phyloP scores from a whole-genome alignment of 2,888 invertebrate species.

The Periphyllus acericola region DNA sequence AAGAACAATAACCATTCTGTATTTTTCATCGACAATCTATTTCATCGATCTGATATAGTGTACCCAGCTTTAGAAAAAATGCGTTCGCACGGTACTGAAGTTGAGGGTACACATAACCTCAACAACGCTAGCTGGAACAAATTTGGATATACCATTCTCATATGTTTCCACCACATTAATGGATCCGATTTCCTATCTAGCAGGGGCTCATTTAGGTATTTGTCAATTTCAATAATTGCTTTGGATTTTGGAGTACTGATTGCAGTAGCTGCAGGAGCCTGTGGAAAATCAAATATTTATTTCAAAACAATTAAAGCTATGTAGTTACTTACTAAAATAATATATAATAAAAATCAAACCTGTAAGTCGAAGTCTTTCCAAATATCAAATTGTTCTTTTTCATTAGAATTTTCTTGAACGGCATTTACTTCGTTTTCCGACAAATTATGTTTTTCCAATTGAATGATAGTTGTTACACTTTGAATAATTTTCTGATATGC shows the following conservation, averaged over 20 bases:
- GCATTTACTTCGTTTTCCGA: slow-evolving; percentile 4
- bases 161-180: slow-evolving; percentile 27
- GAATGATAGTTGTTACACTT: slow-evolving; percentile 18
- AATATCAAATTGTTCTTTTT: slow-evolving; percentile 8
- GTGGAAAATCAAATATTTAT: slow-evolving; percentile 9
- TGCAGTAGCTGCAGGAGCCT: slow-evolving; percentile 6
- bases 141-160: slow-evolving; percentile 26
- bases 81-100: too few relatives aligned
- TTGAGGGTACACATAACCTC: slow-evolving; percentile 25
- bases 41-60: slow-evolving; percentile 28
- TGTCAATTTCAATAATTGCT: slow-evolving; percentile 33
- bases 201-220: slow-evolving; percentile 36
- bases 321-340: not conserved
- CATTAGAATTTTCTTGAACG: slow-evolving; percentile 16
- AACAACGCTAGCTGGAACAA: slow-evolving; percentile 23
- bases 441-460: slow-evolving; percentile 8
- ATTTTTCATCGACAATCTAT: slow-evolving; percentile 25
- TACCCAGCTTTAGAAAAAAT: too few relatives aligned
- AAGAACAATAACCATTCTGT: slow-evolving; percentile 17
- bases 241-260: slow-evolving; percentile 22
- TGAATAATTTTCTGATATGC: slow-evolving; percentile 19
- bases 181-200: slow-evolving; percentile 31
- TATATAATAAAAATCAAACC: not conserved
- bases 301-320: not conserved
- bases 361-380: slow-evolving; percentile 33